phyloP scores from a whole-genome alignment of 53 echinoderm and acorn worm genomes.

The Zoroaster sp. region DNA sequence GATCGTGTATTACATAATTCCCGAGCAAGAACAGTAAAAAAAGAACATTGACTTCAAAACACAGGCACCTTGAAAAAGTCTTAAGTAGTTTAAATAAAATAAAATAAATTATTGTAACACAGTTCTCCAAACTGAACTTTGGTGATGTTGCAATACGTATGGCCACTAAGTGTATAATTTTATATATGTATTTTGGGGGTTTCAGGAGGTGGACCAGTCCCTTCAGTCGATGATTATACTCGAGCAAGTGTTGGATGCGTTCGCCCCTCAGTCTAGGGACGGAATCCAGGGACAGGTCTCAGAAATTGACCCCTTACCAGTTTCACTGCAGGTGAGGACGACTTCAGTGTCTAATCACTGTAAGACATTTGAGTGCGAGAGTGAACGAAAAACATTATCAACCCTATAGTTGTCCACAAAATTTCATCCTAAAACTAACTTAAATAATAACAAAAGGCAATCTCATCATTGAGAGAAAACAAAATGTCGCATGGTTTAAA shows the following conservation, averaged over 20 bases:
- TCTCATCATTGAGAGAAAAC: background rate
- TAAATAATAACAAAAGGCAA: background rate
- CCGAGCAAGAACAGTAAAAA: no score
- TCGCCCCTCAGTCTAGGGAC: background rate
- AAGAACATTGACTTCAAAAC: no score
- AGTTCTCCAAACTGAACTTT: background rate
- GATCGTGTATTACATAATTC: no score
- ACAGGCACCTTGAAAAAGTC: no score
- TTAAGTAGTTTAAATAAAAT: no score
- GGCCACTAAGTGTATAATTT: background rate
- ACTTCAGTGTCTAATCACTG: no score
- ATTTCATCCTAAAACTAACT: background rate
- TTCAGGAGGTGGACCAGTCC: constrained; percentile 10
- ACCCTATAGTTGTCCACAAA: no score
- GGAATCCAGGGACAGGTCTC: background rate
- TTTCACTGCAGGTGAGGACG: no score
- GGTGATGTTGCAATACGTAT: background rate
- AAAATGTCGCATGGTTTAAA: no score
- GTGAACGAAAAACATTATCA: no score
- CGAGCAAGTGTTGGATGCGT: background rate
- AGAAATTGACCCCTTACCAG: background rate
- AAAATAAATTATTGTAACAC: no score
- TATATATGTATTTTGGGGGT: background rate
- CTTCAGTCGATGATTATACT: background rate
- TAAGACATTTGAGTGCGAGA: no score